Evolutionary conservation across 2,888 invertebrate species (phyloP).

Genomic region (Elmis aenea): DNA sequence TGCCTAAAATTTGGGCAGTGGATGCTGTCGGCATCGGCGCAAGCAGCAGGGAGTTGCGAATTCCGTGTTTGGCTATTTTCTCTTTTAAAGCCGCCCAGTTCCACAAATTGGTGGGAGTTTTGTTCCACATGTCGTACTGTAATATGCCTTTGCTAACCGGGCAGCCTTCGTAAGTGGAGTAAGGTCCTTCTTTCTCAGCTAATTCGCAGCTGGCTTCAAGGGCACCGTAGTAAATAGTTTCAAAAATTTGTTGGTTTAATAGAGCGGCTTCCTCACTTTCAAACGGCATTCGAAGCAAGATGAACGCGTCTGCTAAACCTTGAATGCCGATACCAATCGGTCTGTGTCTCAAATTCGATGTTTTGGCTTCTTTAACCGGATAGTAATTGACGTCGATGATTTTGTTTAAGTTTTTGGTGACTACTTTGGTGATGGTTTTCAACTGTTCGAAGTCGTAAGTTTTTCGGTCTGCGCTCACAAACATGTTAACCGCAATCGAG

Average conservation of each 20-base stretch:
- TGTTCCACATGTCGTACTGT: conserved; percentile 98
- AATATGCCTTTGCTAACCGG: conserved; percentile 94
- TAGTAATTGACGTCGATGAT: conserved; percentile 97
- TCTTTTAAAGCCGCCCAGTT: conserved; percentile 81
- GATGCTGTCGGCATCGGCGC: conserved; percentile 99
- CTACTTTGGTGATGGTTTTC: conserved; percentile 79
- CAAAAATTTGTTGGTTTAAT: conserved; percentile 94
- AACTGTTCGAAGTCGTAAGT: conserved; percentile 85
- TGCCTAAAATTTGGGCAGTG: conserved; percentile 97
- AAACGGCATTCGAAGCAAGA: conserved; percentile 88
- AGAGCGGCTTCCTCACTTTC: conserved; percentile 81
- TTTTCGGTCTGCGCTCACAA: conserved; percentile 68
- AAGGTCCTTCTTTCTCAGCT: conserved; percentile 77
- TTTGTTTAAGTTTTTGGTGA: conserved; percentile 89
- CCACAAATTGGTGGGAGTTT: conserved; percentile 80
- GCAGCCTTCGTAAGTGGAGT: conserved; percentile 86
- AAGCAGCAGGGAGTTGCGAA: conserved; percentile 82
- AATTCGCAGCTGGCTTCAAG: conserved; percentile 94
- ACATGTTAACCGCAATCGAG: conserved; percentile 94
- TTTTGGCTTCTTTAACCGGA: conserved; percentile 82
- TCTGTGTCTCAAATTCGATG: conserved; percentile 81
- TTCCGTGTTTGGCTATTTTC: conserved; percentile 82
- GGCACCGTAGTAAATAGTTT: conserved; percentile 96
- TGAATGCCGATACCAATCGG: conserved; percentile 94
- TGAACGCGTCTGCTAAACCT: conserved; percentile 95